Conservation (phyloP, 1,140 invertebrate species). For the Colletes latitarsis region DNA sequence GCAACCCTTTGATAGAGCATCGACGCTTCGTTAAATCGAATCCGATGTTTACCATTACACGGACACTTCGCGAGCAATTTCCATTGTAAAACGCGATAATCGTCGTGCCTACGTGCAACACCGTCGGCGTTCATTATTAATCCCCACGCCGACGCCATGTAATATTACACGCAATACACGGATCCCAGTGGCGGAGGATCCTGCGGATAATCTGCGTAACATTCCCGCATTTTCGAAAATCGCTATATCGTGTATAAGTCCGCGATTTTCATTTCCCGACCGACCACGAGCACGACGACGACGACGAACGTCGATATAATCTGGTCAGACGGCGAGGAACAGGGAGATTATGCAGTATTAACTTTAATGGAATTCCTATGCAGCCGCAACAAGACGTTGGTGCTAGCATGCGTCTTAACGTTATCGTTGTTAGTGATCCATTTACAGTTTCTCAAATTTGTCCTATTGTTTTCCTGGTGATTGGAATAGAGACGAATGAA, state of each 20-base stretch:
- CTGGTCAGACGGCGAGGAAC: slow-evolving; percentile 12
- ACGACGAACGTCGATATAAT: slow-evolving; percentile 40
- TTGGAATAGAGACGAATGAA: no score
- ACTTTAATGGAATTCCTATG: slow-evolving; percentile 61
- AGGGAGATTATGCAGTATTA: slow-evolving; percentile 55
- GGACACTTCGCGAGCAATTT: slow-evolving; percentile 47
- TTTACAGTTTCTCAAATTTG: neutral
- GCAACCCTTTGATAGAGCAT: slow-evolving; percentile 29
- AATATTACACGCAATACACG: slow-evolving; percentile 64
- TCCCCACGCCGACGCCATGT: slow-evolving; percentile 44
- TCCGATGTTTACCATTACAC: slow-evolving; percentile 51
- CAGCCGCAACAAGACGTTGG: slow-evolving; percentile 41
- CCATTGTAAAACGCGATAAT: slow-evolving; percentile 61
- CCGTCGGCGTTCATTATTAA: slow-evolving; percentile 56
- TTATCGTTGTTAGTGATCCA: neutral
- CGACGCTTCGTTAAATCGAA: slow-evolving; percentile 50
- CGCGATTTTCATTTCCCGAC: slow-evolving; percentile 46
- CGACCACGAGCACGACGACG: no score
- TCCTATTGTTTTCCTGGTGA: neutral
- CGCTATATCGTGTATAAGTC: slow-evolving; percentile 35
- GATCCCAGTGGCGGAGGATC: slow-evolving; percentile 20
- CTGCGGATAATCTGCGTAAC: slow-evolving; percentile 43
- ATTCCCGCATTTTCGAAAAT: slow-evolving; percentile 47
- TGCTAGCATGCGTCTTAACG: neutral
- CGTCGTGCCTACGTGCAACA: slow-evolving; percentile 17